These are phyloP conservation scores for Neoscelio sp. DNA, from an alignment of 2,888 invertebrate genomes.

Conservation along the genomic window DNA sequence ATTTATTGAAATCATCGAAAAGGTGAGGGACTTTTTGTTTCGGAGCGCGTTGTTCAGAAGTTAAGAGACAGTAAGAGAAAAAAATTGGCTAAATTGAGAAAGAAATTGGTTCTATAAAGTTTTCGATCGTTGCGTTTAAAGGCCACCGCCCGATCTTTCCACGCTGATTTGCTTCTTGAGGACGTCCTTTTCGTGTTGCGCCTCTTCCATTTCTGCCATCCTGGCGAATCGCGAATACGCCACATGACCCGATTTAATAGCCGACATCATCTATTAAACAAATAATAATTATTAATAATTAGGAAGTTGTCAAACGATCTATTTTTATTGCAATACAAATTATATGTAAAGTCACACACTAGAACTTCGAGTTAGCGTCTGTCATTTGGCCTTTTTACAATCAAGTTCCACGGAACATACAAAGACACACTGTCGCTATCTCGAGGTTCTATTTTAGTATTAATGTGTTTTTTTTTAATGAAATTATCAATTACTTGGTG, in stretches of 20 bases:
- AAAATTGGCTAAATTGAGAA: constrained; percentile 39
- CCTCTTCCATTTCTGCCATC: constrained; percentile 96
- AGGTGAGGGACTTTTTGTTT: not conserved
- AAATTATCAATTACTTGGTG: no score
- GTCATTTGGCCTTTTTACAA: no score
- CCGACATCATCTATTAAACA: constrained; percentile 96
- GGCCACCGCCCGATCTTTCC: constrained; percentile 97
- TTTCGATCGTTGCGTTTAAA: constrained; percentile 85
- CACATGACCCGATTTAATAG: constrained; percentile 97
- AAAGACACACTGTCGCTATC: no score
- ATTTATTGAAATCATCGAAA: no score
- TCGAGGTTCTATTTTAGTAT: no score
- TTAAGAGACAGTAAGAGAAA: constrained; percentile 18
- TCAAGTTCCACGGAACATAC: no score
- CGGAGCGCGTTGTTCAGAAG: constrained; percentile 17
- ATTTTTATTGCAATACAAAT: no score
- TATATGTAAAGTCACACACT: no score
- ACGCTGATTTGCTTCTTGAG: constrained; percentile 92
- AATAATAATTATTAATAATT: not conserved
- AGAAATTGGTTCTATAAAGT: constrained; percentile 30
- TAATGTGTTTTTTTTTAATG: no score
- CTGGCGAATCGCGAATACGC: constrained; percentile 97
- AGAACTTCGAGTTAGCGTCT: no score
- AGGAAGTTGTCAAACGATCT: not conserved
- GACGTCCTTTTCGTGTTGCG: constrained; percentile 90